phyloP scores from a whole-genome alignment of 2,888 invertebrate species.

The Alloscopus bannaensis region DNA sequence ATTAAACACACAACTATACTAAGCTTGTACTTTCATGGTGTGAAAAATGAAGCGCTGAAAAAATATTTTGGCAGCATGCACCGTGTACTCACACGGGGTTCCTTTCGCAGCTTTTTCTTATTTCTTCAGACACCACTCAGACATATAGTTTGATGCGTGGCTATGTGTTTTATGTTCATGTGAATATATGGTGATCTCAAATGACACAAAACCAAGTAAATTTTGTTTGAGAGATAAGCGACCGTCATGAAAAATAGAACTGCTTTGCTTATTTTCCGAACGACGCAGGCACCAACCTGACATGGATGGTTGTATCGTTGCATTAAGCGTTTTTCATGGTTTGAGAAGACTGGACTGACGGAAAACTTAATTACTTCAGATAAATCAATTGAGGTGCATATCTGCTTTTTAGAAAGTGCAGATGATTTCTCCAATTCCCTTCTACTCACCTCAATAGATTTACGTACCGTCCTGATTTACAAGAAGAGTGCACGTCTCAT shows the following conservation, averaged over 20 bases:
- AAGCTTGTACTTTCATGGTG: constrained; percentile 55
- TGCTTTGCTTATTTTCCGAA: background rate
- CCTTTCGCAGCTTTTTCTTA: constrained; percentile 24
- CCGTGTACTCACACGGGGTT: constrained; percentile 2
- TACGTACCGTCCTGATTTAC: too few relatives aligned
- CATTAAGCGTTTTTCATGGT: too few relatives aligned
- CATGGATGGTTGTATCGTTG: too few relatives aligned
- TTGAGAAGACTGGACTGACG: too few relatives aligned
- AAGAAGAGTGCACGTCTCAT: too few relatives aligned
- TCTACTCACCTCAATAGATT: too few relatives aligned
- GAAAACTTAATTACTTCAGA: too few relatives aligned
- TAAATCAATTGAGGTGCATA: too few relatives aligned
- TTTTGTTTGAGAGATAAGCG: constrained; percentile 15
- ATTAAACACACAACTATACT: background rate
- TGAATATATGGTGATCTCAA: background rate
- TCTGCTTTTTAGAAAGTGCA: too few relatives aligned
- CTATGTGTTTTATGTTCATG: background rate
- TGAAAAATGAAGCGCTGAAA: constrained; percentile 73
- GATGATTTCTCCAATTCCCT: too few relatives aligned
- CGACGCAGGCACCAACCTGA: constrained; percentile 5
- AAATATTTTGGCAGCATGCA: constrained; percentile 72
- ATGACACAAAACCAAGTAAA: constrained; percentile 1
- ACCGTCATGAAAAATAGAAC: constrained; percentile 4
- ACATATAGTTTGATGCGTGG: too few relatives aligned
- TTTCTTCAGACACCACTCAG: background rate